Evolutionary conservation across 1,140 invertebrate species (phyloP), one percentile per base, ranked within the genome.

Genomic region (Heliconius eleuchia): DNA sequence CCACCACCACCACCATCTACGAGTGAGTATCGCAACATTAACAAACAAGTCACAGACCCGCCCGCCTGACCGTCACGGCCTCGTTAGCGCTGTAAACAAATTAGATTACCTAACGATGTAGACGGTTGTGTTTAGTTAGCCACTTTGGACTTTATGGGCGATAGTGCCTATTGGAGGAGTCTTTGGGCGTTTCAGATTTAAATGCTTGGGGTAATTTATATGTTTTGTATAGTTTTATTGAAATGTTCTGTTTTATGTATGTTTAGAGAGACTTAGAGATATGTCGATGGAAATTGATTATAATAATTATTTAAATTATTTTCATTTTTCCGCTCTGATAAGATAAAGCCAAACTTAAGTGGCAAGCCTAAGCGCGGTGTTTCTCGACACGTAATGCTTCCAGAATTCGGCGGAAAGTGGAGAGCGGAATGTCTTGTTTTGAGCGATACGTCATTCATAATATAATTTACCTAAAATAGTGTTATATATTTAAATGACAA

Each of bases 81-180:
- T 92, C 88, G 91, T 91, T 91, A 92, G 88, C 76, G 84, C 83
- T 84, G 86, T 87, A 91, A 92, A 92, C 91, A 89, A 92, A 91
- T 92, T 91, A 85, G 90, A 92, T 92, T 92, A 92, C 87, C 89
- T 92, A 92, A 91, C 90, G 91, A 90, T 86, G 87, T 88, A 85
- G 86, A 88, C 84, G 83, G 83, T 87, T 87, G 82, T 86, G 85
- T 85, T 80, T 78, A 74, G 78, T 75, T 66, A 66, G 60, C 60
- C 3, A 66, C 27, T 66, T 66, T 66, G 9, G 60, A 27, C 60
- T 66, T 66, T 66, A 66, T 16, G 27, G 23, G n/a, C 0, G 60
- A 66, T 30, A 9, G 23, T 66, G 18, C 7, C 18, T 6, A 66
- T 66, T 30, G 23, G 60, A 66, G 27, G 60, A 66, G 27, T 30